phyloP scores from a whole-genome alignment of 2,888 invertebrate genomes.

The Sicus ferrugineus region DNA sequence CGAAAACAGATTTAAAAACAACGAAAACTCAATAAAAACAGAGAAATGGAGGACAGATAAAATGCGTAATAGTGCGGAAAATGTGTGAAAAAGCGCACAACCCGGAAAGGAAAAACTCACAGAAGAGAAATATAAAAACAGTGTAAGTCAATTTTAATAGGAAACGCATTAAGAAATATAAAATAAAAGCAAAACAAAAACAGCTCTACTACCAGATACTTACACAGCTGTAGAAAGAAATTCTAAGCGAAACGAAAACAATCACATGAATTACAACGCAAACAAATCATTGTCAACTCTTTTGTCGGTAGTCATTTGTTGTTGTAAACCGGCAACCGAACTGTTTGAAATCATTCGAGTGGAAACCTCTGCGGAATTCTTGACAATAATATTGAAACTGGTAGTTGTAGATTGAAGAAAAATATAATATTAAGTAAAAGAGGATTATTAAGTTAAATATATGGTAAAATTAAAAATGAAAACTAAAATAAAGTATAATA shows the following conservation, averaged over 20 bases:
- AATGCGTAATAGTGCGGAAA: conserved; percentile 57
- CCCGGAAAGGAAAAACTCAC: conserved; percentile 15
- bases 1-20: background rate
- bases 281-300: background rate
- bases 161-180: background rate
- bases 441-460: background rate
- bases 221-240: background rate
- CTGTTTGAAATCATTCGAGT: background rate
- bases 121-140: conserved; percentile 24
- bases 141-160: background rate
- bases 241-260: conserved; percentile 43
- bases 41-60: conserved; percentile 10
- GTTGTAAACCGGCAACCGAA: background rate
- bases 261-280: background rate
- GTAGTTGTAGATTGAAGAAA: background rate
- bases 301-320: background rate
- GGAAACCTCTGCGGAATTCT: background rate
- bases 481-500: too few relatives aligned
- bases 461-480: too few relatives aligned
- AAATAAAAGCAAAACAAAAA: background rate
- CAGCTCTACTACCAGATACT: background rate
- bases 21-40: background rate
- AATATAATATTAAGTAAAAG: background rate
- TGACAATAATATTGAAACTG: background rate
- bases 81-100: conserved; percentile 50